These are phyloP conservation scores for Tuberolachnus salignus DNA, from an alignment of 2,888 invertebrate species.

Conservation along the genomic window DNA sequence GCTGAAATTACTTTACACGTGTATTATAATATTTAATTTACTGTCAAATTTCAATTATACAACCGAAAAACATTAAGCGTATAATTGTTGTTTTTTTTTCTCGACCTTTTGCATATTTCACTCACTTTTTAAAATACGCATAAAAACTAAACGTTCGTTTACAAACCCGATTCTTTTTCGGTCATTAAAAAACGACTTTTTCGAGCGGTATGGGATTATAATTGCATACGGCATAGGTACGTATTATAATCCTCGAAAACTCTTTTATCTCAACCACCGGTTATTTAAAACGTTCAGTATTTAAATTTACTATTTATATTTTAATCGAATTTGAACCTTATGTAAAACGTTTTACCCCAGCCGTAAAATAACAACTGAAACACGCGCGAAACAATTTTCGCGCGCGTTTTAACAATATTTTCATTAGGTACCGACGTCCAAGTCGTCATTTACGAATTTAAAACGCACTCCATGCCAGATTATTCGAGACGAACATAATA, in stretches of 20 bases:
- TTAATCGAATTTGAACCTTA: background rate
- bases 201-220: background rate
- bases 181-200: constrained; percentile 10
- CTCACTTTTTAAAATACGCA: background rate
- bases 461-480: too few relatives aligned
- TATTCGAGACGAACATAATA: too few relatives aligned
- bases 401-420: too few relatives aligned
- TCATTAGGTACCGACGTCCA: background rate
- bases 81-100: constrained; percentile 13
- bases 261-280: background rate
- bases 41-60: constrained; percentile 9
- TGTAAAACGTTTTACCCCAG: background rate
- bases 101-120: constrained; percentile 27
- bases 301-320: background rate
- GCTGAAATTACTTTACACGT: too few relatives aligned
- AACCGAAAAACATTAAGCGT: constrained; percentile 16
- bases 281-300: constrained; percentile 2
- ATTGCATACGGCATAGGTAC: background rate
- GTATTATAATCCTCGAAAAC: background rate
- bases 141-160: constrained; percentile 14
- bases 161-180: constrained; percentile 16
- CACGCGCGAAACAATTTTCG: background rate
- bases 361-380: background rate
- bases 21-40: too few relatives aligned
- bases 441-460: too few relatives aligned